Base-by-base conservation (phyloP, 1,140 invertebrate genomes). In the Drosophila subobscura region DNA sequence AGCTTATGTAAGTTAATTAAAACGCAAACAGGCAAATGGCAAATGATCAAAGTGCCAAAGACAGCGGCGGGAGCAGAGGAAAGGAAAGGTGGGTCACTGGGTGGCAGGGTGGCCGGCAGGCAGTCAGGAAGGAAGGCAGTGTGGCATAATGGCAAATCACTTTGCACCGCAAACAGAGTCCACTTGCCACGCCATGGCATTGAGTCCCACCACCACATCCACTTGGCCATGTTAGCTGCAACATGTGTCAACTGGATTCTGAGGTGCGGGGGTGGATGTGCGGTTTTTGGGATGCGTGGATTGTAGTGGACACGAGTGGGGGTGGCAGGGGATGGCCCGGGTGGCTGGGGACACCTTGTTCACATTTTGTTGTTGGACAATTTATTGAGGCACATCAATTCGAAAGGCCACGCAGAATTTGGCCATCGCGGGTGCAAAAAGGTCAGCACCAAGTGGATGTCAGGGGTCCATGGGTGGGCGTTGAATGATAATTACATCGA, bases 1-100 rank as follows among this genome's bases (percentile, higher is more conserved):
- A 72, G 76, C 68, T 76, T 40, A 55, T 72, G 75, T 73, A 68
- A 78, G 61, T 79, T 79, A 79, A 78, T 78, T 78, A 78, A 78
- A 79, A 68, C 53, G 60, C 70, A 78, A 78, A 78, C 60, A 65
- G 67, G 52, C 67, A 67, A 75, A 78, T 77, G 75, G 61, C 76
- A 73, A 77, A 73, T 68, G 53, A 72, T 55, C 61, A 77, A 77
- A 77, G 75, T 77, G 73, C 76, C 74, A 77, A 65, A 77, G 65
- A 71, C 73, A 77, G 49, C 25, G 49, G 47, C 37, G 47, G 22
- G 8, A 42, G 1, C 4, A 10, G 33, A 37, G 33, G 12, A 12
- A 29, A 42, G 50, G 7, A 25, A 51, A n/a, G 25, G 37, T 42
- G 54, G 40, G 27, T 55, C 16, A 23, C 12, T 25, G 40, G 25